Evolutionary conservation across 2,888 invertebrate species (phyloP), one percentile per base, ranked within the genome.

Genomic region (Podabrus alpinus): DNA sequence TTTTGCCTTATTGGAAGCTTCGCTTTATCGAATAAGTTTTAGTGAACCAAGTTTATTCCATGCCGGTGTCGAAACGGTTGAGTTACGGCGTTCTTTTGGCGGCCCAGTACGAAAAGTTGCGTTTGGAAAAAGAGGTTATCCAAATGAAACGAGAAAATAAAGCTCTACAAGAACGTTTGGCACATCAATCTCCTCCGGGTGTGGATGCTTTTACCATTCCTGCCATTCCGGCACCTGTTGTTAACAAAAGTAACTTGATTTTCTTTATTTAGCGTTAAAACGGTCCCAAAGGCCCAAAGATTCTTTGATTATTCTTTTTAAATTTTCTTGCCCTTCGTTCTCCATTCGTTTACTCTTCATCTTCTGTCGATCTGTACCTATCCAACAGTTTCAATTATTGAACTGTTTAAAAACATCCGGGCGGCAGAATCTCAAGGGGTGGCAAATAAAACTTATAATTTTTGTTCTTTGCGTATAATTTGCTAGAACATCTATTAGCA

Each of bases 11-110:
- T 61, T 16, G 17, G 16, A 61, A 61, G 17, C 17, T 16, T 4
- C 61, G 10, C 19, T 62, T 19, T 19, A 5, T 9, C 29, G 9
- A 9, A 11, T 45, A 9, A 15, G 0, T 60, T 60, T 17, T 59
- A 82, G 85, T 83, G 10, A 85, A 85, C 66, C 84, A 85, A 74
- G 84, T 86, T n/a, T 83, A 83, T 71, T 81, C 83, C 7, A 70
- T 85, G 59, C 85, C 86, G 9, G 76, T 76, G 0, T 82, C 84
- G 24, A 80, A 85, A 70, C 78, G 84, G 13, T 75, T 81, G 60
- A 82, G 82, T 74, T 82, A 82, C 73, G 83, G 84, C 72, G 82
- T 82, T 62, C 75, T 86, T 29, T 79, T 85, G 16, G 80, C 81
- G 13, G 79, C 85, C 13, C 82, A 85, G 71, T 81, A 82, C 77